These are phyloP conservation scores for Choloepus didactylus DNA, from an alignment of 2,797 vertebrate species.

Conservation along the genomic window DNA sequence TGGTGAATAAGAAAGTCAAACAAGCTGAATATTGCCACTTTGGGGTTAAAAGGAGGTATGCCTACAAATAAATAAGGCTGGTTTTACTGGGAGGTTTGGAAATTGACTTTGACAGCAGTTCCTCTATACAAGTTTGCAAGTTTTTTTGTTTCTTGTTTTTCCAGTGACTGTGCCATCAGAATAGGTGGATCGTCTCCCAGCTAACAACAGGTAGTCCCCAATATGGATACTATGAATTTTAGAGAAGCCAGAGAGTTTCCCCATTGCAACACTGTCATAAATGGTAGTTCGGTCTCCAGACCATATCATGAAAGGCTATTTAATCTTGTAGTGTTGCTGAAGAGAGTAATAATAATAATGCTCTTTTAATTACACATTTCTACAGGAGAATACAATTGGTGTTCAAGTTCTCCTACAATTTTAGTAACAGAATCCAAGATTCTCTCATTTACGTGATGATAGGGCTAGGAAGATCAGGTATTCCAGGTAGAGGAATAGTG, in stretches of 20 bases:
- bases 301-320: background rate
- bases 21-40: constrained; percentile 4
- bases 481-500: constrained; percentile 4
- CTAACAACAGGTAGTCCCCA: background rate
- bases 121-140: constrained; percentile 43
- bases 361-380: background rate
- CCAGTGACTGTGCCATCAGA: background rate
- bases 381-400: background rate
- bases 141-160: background rate
- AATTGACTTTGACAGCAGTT: constrained; percentile 68
- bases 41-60: constrained; percentile 39
- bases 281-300: constrained; percentile 14
- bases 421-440: background rate
- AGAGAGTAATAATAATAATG: background rate
- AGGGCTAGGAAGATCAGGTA: constrained; percentile 22
- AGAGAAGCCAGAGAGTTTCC: background rate
- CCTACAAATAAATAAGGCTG: constrained; percentile 43
- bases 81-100: constrained; percentile 45
- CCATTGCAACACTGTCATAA: constrained; percentile 26
- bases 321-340: background rate
- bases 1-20: constrained; percentile 63
- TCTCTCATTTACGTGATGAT: background rate
- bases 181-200: background rate
- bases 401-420: constrained; percentile 24
- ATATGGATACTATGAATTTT: constrained; percentile 8